Conservation (phyloP, 1,140 invertebrate species). For the Pseudobourletiella spinata region DNA sequence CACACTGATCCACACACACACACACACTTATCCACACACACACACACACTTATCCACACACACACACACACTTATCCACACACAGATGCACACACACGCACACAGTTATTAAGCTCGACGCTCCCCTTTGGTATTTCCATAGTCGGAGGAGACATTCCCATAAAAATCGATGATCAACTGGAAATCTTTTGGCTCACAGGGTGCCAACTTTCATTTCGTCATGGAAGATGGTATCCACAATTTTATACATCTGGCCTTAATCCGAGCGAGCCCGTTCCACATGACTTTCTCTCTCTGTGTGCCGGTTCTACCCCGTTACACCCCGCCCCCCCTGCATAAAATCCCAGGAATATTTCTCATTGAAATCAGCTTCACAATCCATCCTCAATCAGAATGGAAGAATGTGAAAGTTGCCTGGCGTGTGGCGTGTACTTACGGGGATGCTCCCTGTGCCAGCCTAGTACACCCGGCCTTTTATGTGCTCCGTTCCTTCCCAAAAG, state of each 20-base stretch:
- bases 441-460: too few relatives aligned
- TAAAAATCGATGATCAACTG: constrained; percentile 10
- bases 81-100: too few relatives aligned
- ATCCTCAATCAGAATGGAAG: constrained; percentile 2
- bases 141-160: constrained; percentile 4
- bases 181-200: neutral
- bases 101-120: too few relatives aligned
- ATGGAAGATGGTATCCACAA: neutral
- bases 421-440: too few relatives aligned
- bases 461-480: too few relatives aligned
- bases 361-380: constrained; percentile 1
- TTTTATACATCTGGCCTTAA: neutral
- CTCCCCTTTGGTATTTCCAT: too few relatives aligned
- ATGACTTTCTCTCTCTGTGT: neutral
- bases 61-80: too few relatives aligned
- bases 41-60: too few relatives aligned
- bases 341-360: neutral
- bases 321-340: neutral
- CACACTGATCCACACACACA: too few relatives aligned
- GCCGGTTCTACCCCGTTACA: neutral
- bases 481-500: too few relatives aligned
- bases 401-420: too few relatives aligned
- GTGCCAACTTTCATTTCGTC: constrained; percentile 6
- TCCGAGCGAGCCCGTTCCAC: neutral
- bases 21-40: too few relatives aligned